phyloP scores from a whole-genome alignment of 2,797 vertebrate genomes.

The Amblyraja radiata region DNA sequence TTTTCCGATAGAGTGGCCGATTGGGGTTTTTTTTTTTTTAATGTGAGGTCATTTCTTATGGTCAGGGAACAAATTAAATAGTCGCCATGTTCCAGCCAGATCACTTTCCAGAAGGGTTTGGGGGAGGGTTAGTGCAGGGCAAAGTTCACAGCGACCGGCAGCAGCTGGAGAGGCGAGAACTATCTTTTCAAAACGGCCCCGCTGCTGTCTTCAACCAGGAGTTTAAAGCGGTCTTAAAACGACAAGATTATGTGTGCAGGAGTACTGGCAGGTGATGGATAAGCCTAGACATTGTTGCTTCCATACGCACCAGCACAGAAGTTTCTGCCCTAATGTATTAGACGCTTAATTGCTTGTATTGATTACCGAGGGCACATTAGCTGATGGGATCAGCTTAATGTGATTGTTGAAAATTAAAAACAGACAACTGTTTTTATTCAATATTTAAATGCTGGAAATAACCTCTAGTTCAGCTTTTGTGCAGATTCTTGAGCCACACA shows the following conservation, averaged over 20 bases:
- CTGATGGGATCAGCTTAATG: constrained; percentile 5
- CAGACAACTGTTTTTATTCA: background rate
- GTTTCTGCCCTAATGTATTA: background rate
- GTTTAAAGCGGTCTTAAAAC: background rate
- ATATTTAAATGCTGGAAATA: background rate
- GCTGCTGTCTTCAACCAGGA: too few relatives aligned
- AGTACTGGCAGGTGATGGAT: background rate
- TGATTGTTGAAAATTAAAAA: constrained; percentile 15
- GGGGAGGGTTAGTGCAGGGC: background rate
- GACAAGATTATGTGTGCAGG: background rate
- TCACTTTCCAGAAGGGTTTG: background rate
- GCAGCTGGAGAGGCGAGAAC: background rate
- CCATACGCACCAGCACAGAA: background rate
- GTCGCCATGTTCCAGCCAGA: background rate
- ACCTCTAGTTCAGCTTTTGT: background rate
- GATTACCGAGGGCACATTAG: background rate
- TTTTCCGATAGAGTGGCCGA: background rate
- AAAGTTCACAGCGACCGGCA: background rate
- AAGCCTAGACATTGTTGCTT: background rate
- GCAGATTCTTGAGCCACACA: background rate
- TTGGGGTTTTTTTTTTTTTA: background rate
- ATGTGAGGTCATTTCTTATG: too few relatives aligned
- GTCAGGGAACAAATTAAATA: background rate
- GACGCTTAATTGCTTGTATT: background rate
- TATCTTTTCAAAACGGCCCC: background rate